Evolutionary conservation across 2,797 vertebrate genomes (phyloP).

Genomic region (Cichlasoma orientale): DNA sequence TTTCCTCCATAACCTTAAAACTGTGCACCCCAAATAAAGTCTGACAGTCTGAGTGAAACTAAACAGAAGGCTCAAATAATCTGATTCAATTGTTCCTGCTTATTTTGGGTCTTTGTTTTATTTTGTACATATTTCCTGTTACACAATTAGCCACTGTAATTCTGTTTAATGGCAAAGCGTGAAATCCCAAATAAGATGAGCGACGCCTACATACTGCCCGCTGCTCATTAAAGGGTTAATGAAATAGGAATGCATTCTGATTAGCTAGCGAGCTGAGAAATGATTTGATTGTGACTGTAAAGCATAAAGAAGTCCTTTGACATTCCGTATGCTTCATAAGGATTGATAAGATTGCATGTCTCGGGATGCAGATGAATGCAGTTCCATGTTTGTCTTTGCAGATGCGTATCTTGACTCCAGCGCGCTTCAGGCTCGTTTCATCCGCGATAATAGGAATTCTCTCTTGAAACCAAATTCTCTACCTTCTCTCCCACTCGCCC

Average conservation of each 20-base stretch:
- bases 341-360: not conserved
- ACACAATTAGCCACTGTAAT: not conserved
- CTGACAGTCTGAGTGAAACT: not conserved
- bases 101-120: not conserved
- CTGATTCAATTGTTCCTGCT: not conserved
- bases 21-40: not conserved
- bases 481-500: not conserved
- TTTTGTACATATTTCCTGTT: not conserved
- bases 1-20: not conserved
- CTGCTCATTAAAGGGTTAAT: conserved; percentile 1
- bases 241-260: not conserved
- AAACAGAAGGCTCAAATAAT: not conserved
- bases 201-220: not conserved
- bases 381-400: not conserved
- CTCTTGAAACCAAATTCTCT: conserved; percentile 1
- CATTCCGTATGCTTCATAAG: not conserved
- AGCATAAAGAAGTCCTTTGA: not conserved
- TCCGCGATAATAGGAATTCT: conserved; percentile 14
- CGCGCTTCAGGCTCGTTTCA: conserved; percentile 1
- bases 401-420: conserved; percentile 6
- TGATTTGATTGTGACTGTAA: not conserved
- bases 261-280: not conserved
- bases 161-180: not conserved
- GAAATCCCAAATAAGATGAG: not conserved
- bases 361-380: not conserved